phyloP scores from a whole-genome alignment of 2,888 invertebrate species.

The Hypercompe scribonia region DNA sequence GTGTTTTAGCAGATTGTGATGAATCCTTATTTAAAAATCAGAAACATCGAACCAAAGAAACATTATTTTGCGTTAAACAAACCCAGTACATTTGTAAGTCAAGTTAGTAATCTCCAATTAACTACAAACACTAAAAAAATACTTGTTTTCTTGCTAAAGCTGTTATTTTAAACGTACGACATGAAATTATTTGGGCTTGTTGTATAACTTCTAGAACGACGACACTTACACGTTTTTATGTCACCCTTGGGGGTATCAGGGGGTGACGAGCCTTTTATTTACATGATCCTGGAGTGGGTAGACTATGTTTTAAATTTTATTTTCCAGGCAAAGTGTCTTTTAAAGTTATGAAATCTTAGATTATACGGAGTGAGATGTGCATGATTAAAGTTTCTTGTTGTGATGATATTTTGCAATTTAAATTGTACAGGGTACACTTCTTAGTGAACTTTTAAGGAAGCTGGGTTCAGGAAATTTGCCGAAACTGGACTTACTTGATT shows the following conservation, averaged over 20 bases:
- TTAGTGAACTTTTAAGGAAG: not conserved
- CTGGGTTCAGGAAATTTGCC: not conserved
- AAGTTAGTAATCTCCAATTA: not conserved
- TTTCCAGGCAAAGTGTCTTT: not conserved
- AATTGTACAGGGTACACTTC: not conserved
- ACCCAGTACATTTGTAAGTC: not conserved
- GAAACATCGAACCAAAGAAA: not conserved
- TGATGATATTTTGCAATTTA: not conserved
- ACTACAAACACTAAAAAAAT: not conserved
- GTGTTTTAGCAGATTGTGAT: too few relatives aligned
- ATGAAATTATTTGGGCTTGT: constrained; percentile 32
- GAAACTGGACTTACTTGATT: too few relatives aligned
- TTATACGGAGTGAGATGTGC: not conserved
- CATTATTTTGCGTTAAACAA: not conserved
- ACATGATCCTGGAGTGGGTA: not conserved
- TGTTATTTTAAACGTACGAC: constrained; percentile 25
- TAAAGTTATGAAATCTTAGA: not conserved
- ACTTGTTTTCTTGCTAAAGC: constrained; percentile 15
- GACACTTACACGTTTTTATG: constrained; percentile 27
- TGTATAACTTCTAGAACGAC: constrained; percentile 26
- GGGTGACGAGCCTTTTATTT: constrained; percentile 22
- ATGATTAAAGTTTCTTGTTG: not conserved
- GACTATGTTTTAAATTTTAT: constrained; percentile 2
- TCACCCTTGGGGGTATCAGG: not conserved
- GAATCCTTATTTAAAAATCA: not conserved